Evolutionary conservation across 2,888 invertebrate species (phyloP).

Genomic region (Himalopsyche anomala): DNA sequence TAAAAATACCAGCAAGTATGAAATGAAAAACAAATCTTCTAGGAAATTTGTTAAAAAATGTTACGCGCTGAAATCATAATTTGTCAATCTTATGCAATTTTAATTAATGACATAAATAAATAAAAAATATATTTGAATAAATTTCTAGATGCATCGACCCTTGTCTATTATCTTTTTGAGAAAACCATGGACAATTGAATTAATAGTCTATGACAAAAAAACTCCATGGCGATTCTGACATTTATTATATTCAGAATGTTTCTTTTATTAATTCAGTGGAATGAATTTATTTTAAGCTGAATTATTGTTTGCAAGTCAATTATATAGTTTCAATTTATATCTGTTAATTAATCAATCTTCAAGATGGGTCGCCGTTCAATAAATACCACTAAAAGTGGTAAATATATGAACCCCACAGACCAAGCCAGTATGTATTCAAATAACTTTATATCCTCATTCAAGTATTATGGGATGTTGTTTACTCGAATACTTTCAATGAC

Average conservation of each 20-base stretch:
- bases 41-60: no score
- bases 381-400: slow-evolving; percentile 99
- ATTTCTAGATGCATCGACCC: no score
- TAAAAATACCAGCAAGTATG: no score
- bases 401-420: slow-evolving; percentile 99
- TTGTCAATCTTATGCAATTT: no score
- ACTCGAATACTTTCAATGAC: background rate
- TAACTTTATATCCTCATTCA: slow-evolving; percentile 32
- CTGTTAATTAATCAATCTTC: slow-evolving; percentile 32
- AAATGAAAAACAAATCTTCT: no score
- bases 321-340: background rate
- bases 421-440: slow-evolving; percentile 91
- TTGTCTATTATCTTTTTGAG: no score
- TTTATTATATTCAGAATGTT: background rate
- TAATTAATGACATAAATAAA: no score
- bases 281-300: slow-evolving; percentile 2
- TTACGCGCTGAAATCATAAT: no score
- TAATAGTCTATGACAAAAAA: background rate
- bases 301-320: background rate
- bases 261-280: background rate
- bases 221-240: background rate
- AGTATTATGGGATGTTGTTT: background rate
- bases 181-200: no score
- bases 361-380: slow-evolving; percentile 97
- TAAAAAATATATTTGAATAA: no score